phyloP scores from a whole-genome alignment of 2,888 invertebrate genomes.

The Proisotoma minuta region DNA sequence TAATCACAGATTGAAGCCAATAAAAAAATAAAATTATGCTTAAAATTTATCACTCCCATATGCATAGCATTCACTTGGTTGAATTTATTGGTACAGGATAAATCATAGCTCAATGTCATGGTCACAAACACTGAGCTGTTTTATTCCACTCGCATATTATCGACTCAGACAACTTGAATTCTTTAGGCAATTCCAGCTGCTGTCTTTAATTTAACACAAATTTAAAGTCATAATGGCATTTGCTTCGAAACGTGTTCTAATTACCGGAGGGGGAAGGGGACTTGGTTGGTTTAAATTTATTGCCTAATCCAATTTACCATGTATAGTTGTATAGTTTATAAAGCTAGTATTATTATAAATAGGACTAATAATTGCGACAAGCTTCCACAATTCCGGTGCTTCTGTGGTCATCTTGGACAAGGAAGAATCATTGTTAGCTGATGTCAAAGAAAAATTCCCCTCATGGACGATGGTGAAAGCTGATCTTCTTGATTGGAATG shows the following conservation, averaged over 20 bases:
- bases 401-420: conserved; percentile 14
- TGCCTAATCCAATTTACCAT: neutral
- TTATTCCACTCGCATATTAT: too few species aligned
- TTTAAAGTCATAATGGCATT: too few species aligned
- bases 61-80: too few species aligned
- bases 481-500: conserved; percentile 8
- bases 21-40: too few species aligned
- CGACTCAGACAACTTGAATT: too few species aligned
- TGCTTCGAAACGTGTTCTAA: conserved; percentile 6
- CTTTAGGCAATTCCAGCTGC: too few species aligned
- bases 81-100: too few species aligned
- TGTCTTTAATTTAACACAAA: too few species aligned
- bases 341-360: neutral
- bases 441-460: conserved; percentile 2
- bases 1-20: too few species aligned
- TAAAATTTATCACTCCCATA: too few species aligned
- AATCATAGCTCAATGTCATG: too few species aligned
- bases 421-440: neutral
- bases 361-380: conserved; percentile 17
- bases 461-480: neutral
- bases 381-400: conserved; percentile 5
- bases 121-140: too few species aligned
- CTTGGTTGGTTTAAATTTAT: neutral
- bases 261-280: conserved; percentile 15
- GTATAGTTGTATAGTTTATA: neutral